These are phyloP conservation scores for Erannis defoliaria DNA, from an alignment of 2,888 invertebrate species.

Conservation along the genomic window DNA sequence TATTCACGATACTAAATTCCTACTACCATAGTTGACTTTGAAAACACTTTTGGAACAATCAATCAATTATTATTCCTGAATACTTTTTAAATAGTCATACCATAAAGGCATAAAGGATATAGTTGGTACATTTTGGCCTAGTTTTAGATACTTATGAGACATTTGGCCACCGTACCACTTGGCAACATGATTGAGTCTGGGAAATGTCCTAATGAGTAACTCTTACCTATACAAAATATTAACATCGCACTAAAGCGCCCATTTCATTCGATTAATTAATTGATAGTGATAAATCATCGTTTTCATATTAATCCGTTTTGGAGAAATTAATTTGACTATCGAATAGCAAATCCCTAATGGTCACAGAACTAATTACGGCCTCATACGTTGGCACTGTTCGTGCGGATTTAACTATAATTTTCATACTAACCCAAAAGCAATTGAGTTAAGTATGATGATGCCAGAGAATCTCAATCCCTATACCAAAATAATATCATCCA, in stretches of 20 bases:
- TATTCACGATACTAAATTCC: no score
- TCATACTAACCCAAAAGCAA: not conserved
- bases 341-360: conserved; percentile 13
- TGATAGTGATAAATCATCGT: conserved; percentile 11
- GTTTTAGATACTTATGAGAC: no score
- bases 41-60: not conserved
- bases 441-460: conserved; percentile 2
- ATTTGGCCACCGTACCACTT: no score
- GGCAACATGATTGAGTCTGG: no score
- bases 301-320: conserved; percentile 6
- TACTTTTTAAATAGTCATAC: no score
- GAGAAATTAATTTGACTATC: conserved; percentile 19
- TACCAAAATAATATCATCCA: not conserved
- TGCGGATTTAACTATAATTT: conserved; percentile 2
- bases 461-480: not conserved
- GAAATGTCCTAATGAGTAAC: no score
- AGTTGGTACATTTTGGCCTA: no score
- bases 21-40: not conserved
- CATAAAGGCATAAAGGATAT: no score
- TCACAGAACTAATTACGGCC: conserved; percentile 16
- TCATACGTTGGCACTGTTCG: conserved; percentile 17
- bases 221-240: not conserved
- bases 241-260: not conserved
- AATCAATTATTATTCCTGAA: no score
- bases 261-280: conserved; percentile 41